A percentile compares a stretch with the other conserved stretches of the same genome.
Evolutionary conservation across 1,140 invertebrate species (phyloP).

Genomic region (Chrysoperla carnea): DNA sequence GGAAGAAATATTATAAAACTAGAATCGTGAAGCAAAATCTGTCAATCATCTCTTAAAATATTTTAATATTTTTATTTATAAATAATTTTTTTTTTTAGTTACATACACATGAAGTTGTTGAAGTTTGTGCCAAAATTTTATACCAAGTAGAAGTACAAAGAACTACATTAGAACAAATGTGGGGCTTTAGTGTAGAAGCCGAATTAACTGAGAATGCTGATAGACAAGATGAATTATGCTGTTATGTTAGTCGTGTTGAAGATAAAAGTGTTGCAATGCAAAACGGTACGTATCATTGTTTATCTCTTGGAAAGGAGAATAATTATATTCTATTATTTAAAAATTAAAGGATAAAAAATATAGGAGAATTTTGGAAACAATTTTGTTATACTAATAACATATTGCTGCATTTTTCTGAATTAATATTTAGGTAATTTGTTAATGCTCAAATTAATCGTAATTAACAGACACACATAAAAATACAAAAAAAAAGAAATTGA

Average conservation of each 20-base stretch:
- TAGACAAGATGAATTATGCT: slow-evolving; percentile 88
- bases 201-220: slow-evolving; percentile 92
- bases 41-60: too few species aligned
- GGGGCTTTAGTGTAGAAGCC: slow-evolving; percentile 94
- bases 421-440: too few species aligned
- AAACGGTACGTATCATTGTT: slow-evolving; percentile 53
- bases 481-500: too few species aligned
- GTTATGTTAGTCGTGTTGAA: slow-evolving; percentile 89
- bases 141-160: slow-evolving; percentile 90
- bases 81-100: slow-evolving; percentile 35
- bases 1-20: too few species aligned
- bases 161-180: slow-evolving; percentile 81
- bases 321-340: too few species aligned
- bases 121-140: slow-evolving; percentile 90
- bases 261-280: slow-evolving; percentile 88
- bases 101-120: slow-evolving; percentile 87
- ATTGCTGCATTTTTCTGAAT: too few species aligned
- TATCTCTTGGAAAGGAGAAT: background rate
- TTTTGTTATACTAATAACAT: too few species aligned
- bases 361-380: too few species aligned
- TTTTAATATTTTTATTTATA: background rate
- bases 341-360: too few species aligned
- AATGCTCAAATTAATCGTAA: too few species aligned
- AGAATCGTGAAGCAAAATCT: too few species aligned
- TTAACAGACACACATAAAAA: too few species aligned